Evolutionary conservation across 1,140 invertebrate genomes (phyloP), one percentile per base, ranked within the genome.

Genomic region (Bombus confusus): DNA sequence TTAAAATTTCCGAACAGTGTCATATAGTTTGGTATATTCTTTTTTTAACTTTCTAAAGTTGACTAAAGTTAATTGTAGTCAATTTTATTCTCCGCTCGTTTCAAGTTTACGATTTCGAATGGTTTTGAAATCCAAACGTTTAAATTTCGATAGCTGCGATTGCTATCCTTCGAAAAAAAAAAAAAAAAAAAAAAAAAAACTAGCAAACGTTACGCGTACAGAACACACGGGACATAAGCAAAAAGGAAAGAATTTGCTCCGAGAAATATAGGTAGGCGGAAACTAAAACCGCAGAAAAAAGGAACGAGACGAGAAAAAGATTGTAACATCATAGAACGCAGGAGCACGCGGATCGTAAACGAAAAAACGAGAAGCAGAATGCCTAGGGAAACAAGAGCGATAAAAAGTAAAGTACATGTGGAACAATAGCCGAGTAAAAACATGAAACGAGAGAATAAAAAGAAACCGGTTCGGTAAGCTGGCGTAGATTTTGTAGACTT

Each of bases 401-500:
- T 34, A 66, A 37, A 75, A 72, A 69, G 37, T 31, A 37, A 80
- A 79, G 31, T 25, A 34, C 43, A 39, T 71, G 41, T n/a, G 28
- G 74, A 68, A 76, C 62, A 82, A 71, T 59, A 62, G 66, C 37
- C 37, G 34, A 64, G 59, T 22, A 78, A 57, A 81, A 68, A 62
- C 41, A 68, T 39, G 83, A 62, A 87, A 72, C 68, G 83, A 34
- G n/a, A 79, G 69, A 75, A 89, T 52, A 41, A 84, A 68, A 64
- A 66, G 52, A 34, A 15, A 41, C 12, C 25, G 47, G 57, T 64
- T 37, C 4, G 73, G 34, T 64, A 76, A 83, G 41, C 43, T 66
- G 31, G 43, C 62, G 71, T 77, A 64, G 82, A 87, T 87, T 80
- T 85, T 71, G 86, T 68, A 77, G 80, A 69, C 76, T 87, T 74